phyloP scores from a whole-genome alignment of 2,113 vertebrate species.

The Arizona elegans region DNA sequence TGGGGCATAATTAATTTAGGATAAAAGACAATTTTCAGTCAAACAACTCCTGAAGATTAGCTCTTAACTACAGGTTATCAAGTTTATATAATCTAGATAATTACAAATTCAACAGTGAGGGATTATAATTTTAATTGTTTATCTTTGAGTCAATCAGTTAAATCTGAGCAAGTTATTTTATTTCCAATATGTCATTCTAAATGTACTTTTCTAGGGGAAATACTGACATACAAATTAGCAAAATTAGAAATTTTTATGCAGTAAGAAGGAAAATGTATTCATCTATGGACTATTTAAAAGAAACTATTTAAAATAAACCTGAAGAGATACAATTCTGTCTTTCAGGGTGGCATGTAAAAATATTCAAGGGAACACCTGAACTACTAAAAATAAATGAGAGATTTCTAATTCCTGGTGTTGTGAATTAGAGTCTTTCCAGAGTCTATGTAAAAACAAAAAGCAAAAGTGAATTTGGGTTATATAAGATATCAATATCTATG shows the following conservation, averaged over 20 bases:
- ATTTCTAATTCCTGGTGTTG: neutral
- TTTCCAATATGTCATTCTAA: neutral
- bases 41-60: neutral
- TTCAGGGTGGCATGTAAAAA: neutral
- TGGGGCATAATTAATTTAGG: neutral
- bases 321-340: constrained; percentile 18
- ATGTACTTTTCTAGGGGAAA: neutral
- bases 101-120: neutral
- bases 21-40: neutral
- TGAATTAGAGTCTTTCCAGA: neutral
- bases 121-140: neutral
- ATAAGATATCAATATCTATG: neutral
- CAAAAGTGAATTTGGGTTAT: neutral
- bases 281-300: neutral
- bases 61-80: neutral
- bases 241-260: neutral
- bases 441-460: neutral
- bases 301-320: neutral
- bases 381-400: constrained; percentile 6
- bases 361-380: constrained; percentile 11
- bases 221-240: neutral
- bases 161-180: neutral
- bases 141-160: neutral
- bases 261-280: neutral
- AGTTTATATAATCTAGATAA: neutral